These are phyloP conservation scores for Podargus strigoides DNA, from an alignment of 2,797 vertebrate species.

Conservation along the genomic window DNA sequence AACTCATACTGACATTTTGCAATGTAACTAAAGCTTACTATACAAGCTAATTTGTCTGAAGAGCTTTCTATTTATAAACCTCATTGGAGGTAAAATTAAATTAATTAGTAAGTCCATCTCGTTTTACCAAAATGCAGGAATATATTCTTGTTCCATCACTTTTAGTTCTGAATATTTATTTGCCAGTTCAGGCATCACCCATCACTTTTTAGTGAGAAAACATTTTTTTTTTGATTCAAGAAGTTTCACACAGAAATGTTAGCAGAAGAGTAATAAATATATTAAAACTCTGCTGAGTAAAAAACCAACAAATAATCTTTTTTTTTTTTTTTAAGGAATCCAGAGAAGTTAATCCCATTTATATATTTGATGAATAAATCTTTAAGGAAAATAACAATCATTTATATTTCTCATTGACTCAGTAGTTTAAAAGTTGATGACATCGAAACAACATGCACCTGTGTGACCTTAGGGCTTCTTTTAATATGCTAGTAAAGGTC, in stretches of 20 bases:
- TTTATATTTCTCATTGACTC: background rate
- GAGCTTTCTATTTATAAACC: background rate
- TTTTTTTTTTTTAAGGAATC: background rate
- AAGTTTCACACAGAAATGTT: background rate
- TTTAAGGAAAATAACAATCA: background rate
- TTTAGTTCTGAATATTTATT: background rate
- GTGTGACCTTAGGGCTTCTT: background rate
- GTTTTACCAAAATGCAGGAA: background rate
- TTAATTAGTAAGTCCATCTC: background rate
- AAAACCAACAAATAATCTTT: background rate
- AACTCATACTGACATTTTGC: background rate
- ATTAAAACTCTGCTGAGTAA: background rate
- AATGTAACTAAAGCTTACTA: background rate
- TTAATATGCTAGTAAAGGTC: background rate
- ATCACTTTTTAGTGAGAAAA: background rate
- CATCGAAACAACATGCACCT: background rate
- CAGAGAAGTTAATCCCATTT: background rate
- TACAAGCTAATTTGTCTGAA: background rate
- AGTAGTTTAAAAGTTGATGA: background rate
- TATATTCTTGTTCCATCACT: background rate
- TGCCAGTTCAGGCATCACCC: background rate
- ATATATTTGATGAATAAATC: background rate
- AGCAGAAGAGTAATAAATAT: background rate
- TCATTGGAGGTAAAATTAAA: background rate
- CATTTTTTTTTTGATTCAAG: background rate